These are phyloP conservation scores for Drosophila serrata DNA, from an alignment of 1,140 invertebrate genomes.

Conservation along the genomic window DNA sequence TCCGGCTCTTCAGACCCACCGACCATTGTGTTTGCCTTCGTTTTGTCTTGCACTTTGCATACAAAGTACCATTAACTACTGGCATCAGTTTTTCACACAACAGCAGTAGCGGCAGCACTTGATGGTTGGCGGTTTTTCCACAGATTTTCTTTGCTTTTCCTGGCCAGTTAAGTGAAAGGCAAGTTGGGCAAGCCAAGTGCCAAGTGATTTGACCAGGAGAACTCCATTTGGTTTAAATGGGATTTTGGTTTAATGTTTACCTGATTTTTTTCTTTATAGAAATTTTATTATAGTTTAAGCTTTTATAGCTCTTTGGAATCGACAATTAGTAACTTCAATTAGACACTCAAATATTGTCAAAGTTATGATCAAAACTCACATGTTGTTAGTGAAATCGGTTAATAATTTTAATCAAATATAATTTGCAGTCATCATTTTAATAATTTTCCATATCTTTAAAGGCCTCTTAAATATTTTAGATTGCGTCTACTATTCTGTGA, in stretches of 20 bases:
- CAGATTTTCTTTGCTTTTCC: constrained; percentile 44
- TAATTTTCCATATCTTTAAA: not conserved
- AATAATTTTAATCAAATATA: not conserved
- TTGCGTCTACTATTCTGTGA: not conserved
- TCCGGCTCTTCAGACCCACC: constrained; percentile 2
- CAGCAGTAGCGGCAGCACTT: constrained; percentile 25
- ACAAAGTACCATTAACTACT: constrained; percentile 82
- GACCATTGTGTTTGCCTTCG: constrained; percentile 54
- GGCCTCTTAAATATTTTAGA: not conserved
- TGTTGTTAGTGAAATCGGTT: not conserved
- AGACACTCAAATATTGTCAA: not conserved
- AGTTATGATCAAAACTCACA: not conserved
- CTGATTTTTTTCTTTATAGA: not conserved
- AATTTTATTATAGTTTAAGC: not conserved
- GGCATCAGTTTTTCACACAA: constrained; percentile 73
- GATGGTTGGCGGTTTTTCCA: constrained; percentile 68
- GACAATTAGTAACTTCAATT: not conserved
- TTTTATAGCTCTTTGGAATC: not conserved
- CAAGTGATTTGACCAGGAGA: constrained; percentile 20
- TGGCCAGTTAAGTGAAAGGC: constrained; percentile 25
- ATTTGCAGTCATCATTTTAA: not conserved
- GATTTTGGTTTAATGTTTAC: constrained; percentile 11
- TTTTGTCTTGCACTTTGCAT: constrained; percentile 80
- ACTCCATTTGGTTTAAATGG: constrained; percentile 11
- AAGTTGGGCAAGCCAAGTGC: constrained; percentile 18